Conservation (phyloP, 2,888 invertebrate species). For the Ceraclea dissimilis region DNA sequence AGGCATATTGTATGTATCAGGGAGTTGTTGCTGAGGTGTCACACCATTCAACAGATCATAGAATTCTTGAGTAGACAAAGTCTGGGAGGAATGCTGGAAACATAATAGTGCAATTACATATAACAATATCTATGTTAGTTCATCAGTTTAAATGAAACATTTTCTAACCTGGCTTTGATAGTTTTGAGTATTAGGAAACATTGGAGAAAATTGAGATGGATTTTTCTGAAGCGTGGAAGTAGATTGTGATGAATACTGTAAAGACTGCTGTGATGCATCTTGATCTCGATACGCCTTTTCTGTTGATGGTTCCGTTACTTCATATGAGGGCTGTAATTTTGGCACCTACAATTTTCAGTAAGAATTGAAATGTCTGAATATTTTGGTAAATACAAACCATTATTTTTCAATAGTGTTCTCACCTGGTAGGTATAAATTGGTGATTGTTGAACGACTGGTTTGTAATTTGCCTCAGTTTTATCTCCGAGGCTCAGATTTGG, state of each 20-base stretch:
- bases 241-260: slow-evolving; percentile 35
- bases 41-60: slow-evolving; percentile 39
- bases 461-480: slow-evolving; percentile 31
- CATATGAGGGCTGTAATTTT: slow-evolving; percentile 32
- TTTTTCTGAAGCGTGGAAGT: slow-evolving; percentile 31
- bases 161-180: background rate
- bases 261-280: slow-evolving; percentile 34
- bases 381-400: no score
- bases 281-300: slow-evolving; percentile 36
- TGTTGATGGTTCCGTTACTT: slow-evolving; percentile 47
- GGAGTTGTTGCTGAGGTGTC: slow-evolving; percentile 37
- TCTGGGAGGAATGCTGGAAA: slow-evolving; percentile 14
- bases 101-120: background rate
- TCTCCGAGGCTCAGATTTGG: slow-evolving; percentile 68
- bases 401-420: no score
- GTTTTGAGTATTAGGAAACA: slow-evolving; percentile 3
- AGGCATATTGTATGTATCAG: slow-evolving; percentile 42
- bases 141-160: no score
- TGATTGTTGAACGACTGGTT: background rate
- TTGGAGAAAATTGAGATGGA: slow-evolving; percentile 27
- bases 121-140: no score
- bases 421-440: slow-evolving; percentile 7
- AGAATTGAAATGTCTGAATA: no score
- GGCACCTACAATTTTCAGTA: background rate
- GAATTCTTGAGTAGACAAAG: slow-evolving; percentile 38